Evolutionary conservation across 2,113 vertebrate species (phyloP).

Genomic region (Orcinus orca): DNA sequence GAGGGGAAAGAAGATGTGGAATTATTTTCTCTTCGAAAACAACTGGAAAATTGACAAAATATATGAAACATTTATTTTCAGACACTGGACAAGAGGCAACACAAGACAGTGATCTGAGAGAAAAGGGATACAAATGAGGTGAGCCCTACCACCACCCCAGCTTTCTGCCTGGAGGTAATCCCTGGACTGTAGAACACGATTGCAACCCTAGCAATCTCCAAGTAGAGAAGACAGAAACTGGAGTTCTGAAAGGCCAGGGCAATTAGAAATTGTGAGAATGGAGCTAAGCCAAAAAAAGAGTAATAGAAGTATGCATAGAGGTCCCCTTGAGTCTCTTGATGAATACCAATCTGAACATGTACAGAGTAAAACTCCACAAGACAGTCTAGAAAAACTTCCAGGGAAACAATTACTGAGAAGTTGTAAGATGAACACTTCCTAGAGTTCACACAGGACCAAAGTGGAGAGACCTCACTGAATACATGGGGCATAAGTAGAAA

Average conservation of each 20-base stretch:
- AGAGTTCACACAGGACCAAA: not conserved
- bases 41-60: conserved; percentile 17
- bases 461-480: conserved; percentile 1
- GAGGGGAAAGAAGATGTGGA: not conserved
- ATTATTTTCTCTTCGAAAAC: conserved; percentile 14
- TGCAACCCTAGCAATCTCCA: not conserved
- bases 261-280: not conserved
- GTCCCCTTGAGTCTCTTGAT: conserved; percentile 10
- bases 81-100: not conserved
- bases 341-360: not conserved
- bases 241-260: not conserved
- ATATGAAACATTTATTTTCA: not conserved
- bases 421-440: not conserved
- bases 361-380: not conserved
- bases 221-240: not conserved
- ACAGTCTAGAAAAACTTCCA: not conserved
- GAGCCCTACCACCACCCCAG: not conserved
- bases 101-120: not conserved
- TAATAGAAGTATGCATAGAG: conserved; percentile 1
- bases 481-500: not conserved
- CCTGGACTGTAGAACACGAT: not conserved
- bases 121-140: conserved; percentile 9
- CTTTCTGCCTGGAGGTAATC: not conserved
- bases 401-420: not conserved
- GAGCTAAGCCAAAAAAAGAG: not conserved